A percentile compares a stretch with the other conserved stretches of the same genome.
phyloP scores from a whole-genome alignment of 1,140 invertebrate genomes.

The Octopus sinensis region DNA sequence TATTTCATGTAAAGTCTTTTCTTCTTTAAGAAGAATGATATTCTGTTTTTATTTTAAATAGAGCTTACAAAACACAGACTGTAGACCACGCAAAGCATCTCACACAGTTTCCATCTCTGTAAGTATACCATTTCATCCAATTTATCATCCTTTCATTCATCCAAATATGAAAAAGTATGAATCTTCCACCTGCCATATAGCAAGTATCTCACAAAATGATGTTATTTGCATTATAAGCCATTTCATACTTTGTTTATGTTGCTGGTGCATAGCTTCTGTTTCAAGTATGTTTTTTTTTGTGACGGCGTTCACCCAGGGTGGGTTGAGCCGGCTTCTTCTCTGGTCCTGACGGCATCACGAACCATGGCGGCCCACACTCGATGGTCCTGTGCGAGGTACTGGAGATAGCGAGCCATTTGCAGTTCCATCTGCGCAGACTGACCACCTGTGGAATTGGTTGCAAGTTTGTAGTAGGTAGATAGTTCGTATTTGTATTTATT shows the following conservation, averaged over 20 bases:
- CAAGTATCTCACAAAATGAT: too few relatives aligned
- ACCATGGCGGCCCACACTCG: background rate
- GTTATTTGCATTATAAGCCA: too few relatives aligned
- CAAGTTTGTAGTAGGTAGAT: background rate
- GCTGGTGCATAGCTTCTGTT: background rate
- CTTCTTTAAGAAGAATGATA: background rate
- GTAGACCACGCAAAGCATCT: constrained; percentile 56
- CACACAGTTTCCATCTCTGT: constrained; percentile 57
- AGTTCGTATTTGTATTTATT: background rate
- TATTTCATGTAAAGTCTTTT: background rate
- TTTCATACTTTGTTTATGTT: too few relatives aligned
- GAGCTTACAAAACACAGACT: constrained; percentile 50
- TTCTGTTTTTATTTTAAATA: constrained; percentile 35
- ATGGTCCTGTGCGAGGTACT: background rate
- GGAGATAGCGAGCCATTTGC: background rate
- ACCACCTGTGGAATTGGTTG: background rate
- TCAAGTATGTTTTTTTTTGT: background rate
- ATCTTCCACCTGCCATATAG: too few relatives aligned
- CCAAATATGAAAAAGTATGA: background rate
- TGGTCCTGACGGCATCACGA: background rate
- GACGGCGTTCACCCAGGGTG: too few relatives aligned
- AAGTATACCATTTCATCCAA: constrained; percentile 32
- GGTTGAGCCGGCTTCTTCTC: background rate
- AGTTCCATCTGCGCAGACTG: background rate
- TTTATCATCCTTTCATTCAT: background rate